Percentiles rank a stretch among this genome's conserved stretches.
Evolutionary conservation across 2,113 vertebrate genomes (phyloP).

Genomic region (Malurus elegans): DNA sequence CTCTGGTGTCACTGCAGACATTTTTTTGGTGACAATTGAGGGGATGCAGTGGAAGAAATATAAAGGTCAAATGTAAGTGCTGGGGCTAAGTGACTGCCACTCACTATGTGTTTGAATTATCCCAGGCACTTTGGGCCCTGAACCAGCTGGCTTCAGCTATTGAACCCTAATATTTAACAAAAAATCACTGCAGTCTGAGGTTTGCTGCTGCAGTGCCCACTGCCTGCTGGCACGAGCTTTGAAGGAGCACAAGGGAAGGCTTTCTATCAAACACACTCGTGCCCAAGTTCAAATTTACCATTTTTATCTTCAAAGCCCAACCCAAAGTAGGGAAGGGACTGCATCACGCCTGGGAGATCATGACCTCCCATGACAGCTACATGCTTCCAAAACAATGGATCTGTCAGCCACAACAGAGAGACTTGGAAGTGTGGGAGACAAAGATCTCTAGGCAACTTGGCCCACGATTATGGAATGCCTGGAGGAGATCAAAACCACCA

Average conservation of each 20-base stretch:
- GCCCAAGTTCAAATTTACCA: slow-evolving; percentile 63
- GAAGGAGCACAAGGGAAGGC: background rate
- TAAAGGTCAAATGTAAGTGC: background rate
- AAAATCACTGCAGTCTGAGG: background rate
- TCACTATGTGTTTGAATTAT: background rate
- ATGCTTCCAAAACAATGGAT: slow-evolving; percentile 67
- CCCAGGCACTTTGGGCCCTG: background rate
- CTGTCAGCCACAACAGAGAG: slow-evolving; percentile 62
- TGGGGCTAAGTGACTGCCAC: background rate
- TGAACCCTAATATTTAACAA: background rate
- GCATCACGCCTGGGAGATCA: slow-evolving; percentile 61
- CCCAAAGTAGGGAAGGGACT: slow-evolving; percentile 49
- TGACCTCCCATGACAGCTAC: slow-evolving; percentile 70
- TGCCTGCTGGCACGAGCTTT: background rate
- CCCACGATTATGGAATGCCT: slow-evolving; percentile 68
- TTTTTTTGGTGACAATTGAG: background rate
- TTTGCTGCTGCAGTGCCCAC: background rate
- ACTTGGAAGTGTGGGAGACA: slow-evolving; percentile 66
- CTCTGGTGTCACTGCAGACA: accelerated
- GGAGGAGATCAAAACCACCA: slow-evolving; percentile 67
- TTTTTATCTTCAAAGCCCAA: slow-evolving; percentile 68
- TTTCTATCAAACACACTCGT: background rate
- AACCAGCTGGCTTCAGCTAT: background rate
- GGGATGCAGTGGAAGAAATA: background rate
- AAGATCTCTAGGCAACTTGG: slow-evolving; percentile 71